phyloP scores from a whole-genome alignment of 2,797 vertebrate species.

The Premnoplex brunnescens region DNA sequence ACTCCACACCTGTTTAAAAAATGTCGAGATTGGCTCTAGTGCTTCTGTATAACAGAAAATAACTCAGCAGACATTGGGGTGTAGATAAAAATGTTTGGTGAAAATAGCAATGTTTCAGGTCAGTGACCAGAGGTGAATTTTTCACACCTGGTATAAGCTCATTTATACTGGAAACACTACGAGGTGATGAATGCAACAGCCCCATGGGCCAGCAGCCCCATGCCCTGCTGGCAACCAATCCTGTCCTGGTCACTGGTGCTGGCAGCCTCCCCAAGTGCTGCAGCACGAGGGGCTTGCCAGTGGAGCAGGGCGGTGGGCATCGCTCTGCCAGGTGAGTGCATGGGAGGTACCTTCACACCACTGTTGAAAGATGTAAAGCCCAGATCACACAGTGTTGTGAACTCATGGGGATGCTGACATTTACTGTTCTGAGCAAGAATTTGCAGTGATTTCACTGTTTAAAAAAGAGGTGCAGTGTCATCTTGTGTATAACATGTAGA shows the following conservation, averaged over 20 bases:
- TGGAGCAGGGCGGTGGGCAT: neutral
- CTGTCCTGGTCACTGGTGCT: neutral
- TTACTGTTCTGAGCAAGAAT: neutral
- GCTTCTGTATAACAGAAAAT: neutral
- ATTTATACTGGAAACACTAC: neutral
- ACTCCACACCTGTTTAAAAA: neutral
- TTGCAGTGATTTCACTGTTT: neutral
- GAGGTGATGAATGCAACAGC: neutral
- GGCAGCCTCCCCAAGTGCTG: neutral
- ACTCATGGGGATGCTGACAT: neutral
- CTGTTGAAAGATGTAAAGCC: rapidly evolving
- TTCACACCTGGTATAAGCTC: neutral
- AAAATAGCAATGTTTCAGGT: neutral
- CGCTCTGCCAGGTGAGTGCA: neutral
- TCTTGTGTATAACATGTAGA: neutral
- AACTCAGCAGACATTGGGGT: neutral
- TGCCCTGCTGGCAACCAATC: rapidly evolving
- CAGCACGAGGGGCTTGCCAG: neutral
- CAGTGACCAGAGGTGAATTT: neutral
- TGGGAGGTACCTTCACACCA: neutral
- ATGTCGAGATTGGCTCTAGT: neutral
- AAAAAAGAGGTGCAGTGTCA: neutral
- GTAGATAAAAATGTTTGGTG: neutral
- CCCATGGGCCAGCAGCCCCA: neutral
- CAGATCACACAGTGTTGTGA: neutral